Conservation (phyloP, 1,140 invertebrate species). For the Drosophila parabipectinata region DNA sequence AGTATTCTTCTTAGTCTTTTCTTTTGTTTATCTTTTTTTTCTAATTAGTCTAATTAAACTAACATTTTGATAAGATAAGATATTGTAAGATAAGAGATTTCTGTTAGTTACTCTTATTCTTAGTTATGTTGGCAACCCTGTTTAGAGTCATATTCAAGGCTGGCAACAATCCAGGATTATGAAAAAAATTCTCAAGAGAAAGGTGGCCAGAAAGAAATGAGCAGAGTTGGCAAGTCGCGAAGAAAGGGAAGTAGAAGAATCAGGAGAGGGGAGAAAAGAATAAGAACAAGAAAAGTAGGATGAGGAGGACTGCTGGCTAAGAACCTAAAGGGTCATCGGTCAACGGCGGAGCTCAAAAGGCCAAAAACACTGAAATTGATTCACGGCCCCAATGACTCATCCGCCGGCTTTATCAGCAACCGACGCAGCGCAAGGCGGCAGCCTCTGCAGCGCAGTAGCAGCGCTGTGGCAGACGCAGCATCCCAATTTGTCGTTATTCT, state of each 20-base stretch:
- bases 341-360: slow-evolving; percentile 59
- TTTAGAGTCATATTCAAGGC: slow-evolving; percentile 9
- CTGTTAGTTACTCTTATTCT: background rate
- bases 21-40: background rate
- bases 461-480: slow-evolving; percentile 6
- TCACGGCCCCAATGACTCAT: slow-evolving; percentile 66
- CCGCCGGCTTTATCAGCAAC: slow-evolving; percentile 53
- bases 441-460: background rate
- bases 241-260: background rate
- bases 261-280: background rate
- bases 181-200: background rate
- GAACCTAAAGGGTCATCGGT: slow-evolving; percentile 30
- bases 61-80: slow-evolving; percentile 13
- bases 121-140: background rate
- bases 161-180: slow-evolving; percentile 2
- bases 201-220: slow-evolving; percentile 1
- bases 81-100: slow-evolving; percentile 12
- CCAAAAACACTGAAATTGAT: slow-evolving; percentile 59
- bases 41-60: slow-evolving; percentile 7
- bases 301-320: slow-evolving; percentile 5
- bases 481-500: slow-evolving; percentile 37
- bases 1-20: background rate
- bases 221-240: background rate
- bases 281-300: background rate
- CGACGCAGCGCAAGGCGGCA: background rate